Evolutionary conservation across 1,140 invertebrate genomes (phyloP), one percentile per base, ranked within the genome.

Genomic region (Andrena cerasifolii): DNA sequence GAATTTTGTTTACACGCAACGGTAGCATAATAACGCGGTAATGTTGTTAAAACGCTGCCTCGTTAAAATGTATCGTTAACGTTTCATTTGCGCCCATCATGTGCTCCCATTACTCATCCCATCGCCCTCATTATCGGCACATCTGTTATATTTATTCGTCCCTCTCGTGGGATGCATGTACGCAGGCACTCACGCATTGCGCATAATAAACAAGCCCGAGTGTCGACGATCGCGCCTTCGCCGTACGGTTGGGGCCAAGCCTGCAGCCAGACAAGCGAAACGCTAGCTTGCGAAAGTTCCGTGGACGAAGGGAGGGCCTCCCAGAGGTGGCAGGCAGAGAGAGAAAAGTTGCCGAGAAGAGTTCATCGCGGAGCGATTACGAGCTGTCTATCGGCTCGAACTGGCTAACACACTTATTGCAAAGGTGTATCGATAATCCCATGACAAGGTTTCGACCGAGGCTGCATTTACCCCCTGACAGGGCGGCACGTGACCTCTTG

Each of bases 341-440:
- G 8, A 1, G n/a, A 12, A 21, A 21, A 43, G 24, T 58, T 18
- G 2, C 12, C 53, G 49, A 10, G 62, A 76, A 54, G 54, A 65
- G 78, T 79, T 68, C 36, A 79, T 76, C 63, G 45, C 28, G n/a
- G 56, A 43, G 33, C 71, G 72, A 79, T 79, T 76, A 68, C 72
- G 36, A 36, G 24, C 72, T 33, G 63, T 76, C 62, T 47, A 26
- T 76, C 62, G 33, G 2, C 10, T 18, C 18, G 63, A 31, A 49
- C 47, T 10, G 28, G 58, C 28, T 67, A 66, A 74, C 77, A 65
- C 72, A 56, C 54, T 67, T 76, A 76, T 79, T 68, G 72, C 36
- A 51, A 59, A 74, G 54, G 63, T 79, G 72, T 76, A 76, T 59
- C 78, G 78, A 79, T 79, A 79, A 79, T 79, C 78, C 78, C 63